Evolutionary conservation across 2,888 invertebrate species (phyloP), one percentile per base, ranked within the genome.

Genomic region (Itoplectis maculator): DNA sequence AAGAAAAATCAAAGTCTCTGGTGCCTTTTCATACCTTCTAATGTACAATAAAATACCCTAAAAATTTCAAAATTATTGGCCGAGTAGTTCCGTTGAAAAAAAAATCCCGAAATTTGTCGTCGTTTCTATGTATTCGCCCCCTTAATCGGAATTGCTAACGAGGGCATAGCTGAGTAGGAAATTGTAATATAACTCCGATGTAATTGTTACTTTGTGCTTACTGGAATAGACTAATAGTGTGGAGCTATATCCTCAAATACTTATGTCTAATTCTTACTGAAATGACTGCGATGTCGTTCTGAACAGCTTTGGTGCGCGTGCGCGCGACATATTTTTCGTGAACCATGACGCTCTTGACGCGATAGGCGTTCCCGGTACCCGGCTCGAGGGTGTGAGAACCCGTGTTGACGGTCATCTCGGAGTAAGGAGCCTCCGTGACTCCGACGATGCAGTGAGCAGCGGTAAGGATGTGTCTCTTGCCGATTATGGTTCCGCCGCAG

Each of bases 401-500:
- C 11, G 83, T 80, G 35, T 80, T 78, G 23, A 85, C 72, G 0
- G 82, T 79, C 42, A 85, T 63, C 63, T 82, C 81, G 9, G 51
- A 69, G 15, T 75, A 74, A 11, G 78, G 81, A 8, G 65, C 3
- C 8, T 47, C 13, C 3, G 81, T 42, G 13, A 75, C 5, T 1
- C 63, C 75, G 37, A 49, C 6, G 5, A 88, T 65, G 42, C 90
- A 90, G 59, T 89, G 90, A 5, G 88, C 90, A 69, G 90, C 89
- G 11, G 90, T 90, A 18, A 90, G 47, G 13, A 90, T 77, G 73
- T 86, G 87, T 13, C 54, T 61, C 1, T 79, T 81, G 15, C 56
- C 70, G 54, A 90, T 86, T 35, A 90, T 85, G 1, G 87, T 75
- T 45, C 89, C 88, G 7, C 90, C 90, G 74, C 90, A 90, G 2